A percentile compares a stretch with the other conserved stretches of the same genome.
Evolutionary conservation across 2,888 invertebrate genomes (phyloP).

Genomic region (Lepidonotus clava): DNA sequence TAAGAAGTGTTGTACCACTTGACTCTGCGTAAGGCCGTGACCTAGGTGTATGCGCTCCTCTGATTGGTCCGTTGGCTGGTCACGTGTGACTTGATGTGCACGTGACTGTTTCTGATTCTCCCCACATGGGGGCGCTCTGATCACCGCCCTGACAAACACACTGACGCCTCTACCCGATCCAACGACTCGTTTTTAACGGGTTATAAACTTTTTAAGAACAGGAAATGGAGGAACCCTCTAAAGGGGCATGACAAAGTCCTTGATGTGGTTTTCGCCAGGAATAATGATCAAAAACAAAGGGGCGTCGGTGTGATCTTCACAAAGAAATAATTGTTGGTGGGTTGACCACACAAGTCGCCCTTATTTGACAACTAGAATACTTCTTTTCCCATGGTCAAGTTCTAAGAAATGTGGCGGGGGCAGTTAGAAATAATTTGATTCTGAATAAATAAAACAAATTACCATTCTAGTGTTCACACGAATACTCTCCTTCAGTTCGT

Average conservation of each 20-base stretch:
- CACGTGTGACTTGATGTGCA: neutral
- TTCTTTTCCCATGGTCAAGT: conserved; percentile 3
- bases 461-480: no score
- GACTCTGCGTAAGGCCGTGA: no score
- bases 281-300: neutral
- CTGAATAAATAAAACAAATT: no score
- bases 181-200: neutral
- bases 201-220: neutral
- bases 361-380: neutral
- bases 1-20: no score
- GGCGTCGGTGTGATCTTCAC: neutral
- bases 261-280: conserved; percentile 5
- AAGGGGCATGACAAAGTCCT: neutral
- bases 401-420: neutral
- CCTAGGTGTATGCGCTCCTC: no score
- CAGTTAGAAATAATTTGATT: neutral
- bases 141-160: neutral
- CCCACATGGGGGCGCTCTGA: neutral
- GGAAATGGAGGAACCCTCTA: neutral
- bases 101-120: neutral
- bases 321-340: neutral
- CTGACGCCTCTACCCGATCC: neutral
- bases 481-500: no score
- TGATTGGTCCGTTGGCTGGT: neutral
- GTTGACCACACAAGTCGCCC: neutral